These are phyloP conservation scores for Diplosoma virens DNA, from an alignment of 23 tunicate genomes.

Conservation along the genomic window DNA sequence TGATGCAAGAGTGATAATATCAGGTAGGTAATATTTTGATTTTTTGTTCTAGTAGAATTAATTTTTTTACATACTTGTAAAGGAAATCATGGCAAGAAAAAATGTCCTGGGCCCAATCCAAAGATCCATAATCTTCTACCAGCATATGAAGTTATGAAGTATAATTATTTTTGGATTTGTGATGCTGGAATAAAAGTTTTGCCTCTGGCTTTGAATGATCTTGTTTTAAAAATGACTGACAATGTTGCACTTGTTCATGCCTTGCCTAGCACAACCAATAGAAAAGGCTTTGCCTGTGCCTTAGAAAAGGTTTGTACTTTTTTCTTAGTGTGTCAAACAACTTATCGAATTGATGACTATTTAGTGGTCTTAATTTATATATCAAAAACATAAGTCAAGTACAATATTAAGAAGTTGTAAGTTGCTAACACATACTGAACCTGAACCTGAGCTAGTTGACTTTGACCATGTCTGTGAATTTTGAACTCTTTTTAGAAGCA, in stretches of 20 bases:
- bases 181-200: conserved; percentile 47
- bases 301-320: conserved; percentile 21
- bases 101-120: conserved; percentile 9
- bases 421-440: too few species aligned
- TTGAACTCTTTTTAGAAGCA: too few species aligned
- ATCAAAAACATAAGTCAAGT: too few species aligned
- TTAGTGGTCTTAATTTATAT: too few species aligned
- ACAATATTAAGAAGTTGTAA: too few species aligned
- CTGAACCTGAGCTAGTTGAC: too few species aligned
- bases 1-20: conserved; percentile 51
- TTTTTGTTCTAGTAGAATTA: background rate
- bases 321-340: too few species aligned
- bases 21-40: background rate
- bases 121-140: conserved; percentile 27
- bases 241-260: conserved; percentile 53
- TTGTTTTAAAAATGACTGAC: conserved; percentile 33
- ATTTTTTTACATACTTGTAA: background rate
- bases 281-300: conserved; percentile 6
- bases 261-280: conserved; percentile 10
- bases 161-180: conserved; percentile 58
- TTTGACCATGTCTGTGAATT: too few species aligned
- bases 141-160: conserved; percentile 40
- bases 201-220: conserved; percentile 10
- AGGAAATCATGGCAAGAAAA: background rate
- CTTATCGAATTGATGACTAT: too few species aligned